Base-by-base conservation (phyloP, 2,888 invertebrate species). In the Diplazon laetatorius region DNA sequence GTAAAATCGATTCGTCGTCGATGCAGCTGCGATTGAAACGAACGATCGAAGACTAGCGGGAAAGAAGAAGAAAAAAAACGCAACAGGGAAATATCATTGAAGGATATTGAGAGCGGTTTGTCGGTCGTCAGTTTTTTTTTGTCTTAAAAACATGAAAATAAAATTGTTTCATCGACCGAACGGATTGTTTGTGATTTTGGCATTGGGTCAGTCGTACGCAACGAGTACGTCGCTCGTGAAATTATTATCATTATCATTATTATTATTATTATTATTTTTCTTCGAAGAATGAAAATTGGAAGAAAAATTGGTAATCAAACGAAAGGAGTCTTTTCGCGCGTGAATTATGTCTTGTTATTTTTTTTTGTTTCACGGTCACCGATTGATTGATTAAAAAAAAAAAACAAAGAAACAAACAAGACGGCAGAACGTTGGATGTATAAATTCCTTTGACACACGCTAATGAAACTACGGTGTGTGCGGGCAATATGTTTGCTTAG, bases 191-290 rank as follows among this genome's bases (percentile, higher is more conserved):
- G 55, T 82, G 63, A 87, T 86, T 89, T 89, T 89, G 89, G 89
- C 89, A 88, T 88, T 88, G 86, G 88, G 88, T n/a, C 89, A 89
- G 89, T 89, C 88, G 79, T 80, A 71, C n/a, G 86, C 86, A 84
- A 87, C 86, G 70, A 65, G 30, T 73, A 80, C 75, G 81, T 76
- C 76, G 75, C 80, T 72, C 37, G 46, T 63, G 68, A 77, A 59
- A 44, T 75, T 71, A 42, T 52, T 65, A 14, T 62, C 70, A 18
- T 69, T 57, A 55, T 44, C 66, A 14, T 50, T 66, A 5, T 30
- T 6, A 30, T n/a, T 55, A 44, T 50, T 30, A 8, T 20, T n/a
- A 37, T 22, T 50, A 65, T 42, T 44, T 60, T 35, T 37, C n/a
- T 30, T 57, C 46, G 62, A 65, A 50, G 48, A 37, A 62, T 48